Evolutionary conservation across 2,797 vertebrate species (phyloP).

Genomic region (Scolopax bukidnonensis): DNA sequence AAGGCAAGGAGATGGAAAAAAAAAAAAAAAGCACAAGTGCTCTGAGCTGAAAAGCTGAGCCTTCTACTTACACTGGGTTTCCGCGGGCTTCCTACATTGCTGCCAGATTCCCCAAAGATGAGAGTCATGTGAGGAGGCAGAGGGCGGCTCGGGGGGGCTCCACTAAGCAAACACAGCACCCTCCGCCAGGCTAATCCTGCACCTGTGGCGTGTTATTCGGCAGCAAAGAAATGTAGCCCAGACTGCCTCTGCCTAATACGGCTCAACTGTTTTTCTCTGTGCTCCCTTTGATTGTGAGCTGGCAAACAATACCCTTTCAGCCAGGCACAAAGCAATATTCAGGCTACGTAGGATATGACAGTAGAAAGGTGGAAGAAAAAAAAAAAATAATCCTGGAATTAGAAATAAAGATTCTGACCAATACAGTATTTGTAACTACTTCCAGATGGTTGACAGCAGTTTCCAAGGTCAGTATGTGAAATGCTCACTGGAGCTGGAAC

Average conservation of each 20-base stretch:
- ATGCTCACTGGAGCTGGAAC: neutral
- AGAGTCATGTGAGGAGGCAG: slow-evolving; percentile 68
- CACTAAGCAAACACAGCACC: slow-evolving; percentile 69
- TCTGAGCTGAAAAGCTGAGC: slow-evolving; percentile 46
- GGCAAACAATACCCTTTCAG: slow-evolving; percentile 65
- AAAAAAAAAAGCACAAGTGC: neutral
- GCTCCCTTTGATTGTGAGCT: slow-evolving; percentile 75
- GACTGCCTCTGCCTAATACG: slow-evolving; percentile 71
- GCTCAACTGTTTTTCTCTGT: slow-evolving; percentile 79
- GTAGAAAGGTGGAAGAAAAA: slow-evolving; percentile 64
- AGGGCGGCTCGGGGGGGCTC: slow-evolving; percentile 40
- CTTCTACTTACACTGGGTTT: slow-evolving; percentile 60
- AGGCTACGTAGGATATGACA: slow-evolving; percentile 47
- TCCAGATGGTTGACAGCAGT: slow-evolving; percentile 55
- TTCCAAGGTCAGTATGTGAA: slow-evolving; percentile 10
- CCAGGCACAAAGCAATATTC: slow-evolving; percentile 38
- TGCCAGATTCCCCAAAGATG: slow-evolving; percentile 55
- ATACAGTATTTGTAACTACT: slow-evolving; percentile 41
- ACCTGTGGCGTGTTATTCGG: slow-evolving; percentile 80
- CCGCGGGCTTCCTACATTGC: neutral
- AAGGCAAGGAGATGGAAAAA: rapidly evolving
- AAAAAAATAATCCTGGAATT: slow-evolving; percentile 47
- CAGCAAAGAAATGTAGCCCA: slow-evolving; percentile 70
- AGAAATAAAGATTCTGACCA: slow-evolving; percentile 29
- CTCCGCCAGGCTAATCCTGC: slow-evolving; percentile 75